Conservation (phyloP, 2,797 vertebrate genomes). For the Vultur gryphus region DNA sequence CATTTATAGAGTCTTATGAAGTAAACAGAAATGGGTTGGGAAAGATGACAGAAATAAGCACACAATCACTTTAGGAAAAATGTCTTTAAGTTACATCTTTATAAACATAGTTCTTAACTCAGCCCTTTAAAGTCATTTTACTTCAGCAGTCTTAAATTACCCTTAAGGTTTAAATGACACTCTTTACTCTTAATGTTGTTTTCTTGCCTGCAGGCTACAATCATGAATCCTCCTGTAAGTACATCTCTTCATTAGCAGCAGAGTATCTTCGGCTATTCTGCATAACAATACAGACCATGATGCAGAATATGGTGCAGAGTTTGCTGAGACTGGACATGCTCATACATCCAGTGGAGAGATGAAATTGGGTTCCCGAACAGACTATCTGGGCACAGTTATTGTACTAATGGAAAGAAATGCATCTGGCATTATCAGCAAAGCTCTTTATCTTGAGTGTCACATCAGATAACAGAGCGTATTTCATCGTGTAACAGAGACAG, state of each 20-base stretch:
- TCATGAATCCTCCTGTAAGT: not conserved
- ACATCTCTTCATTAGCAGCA: not conserved
- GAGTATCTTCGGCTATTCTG: not conserved
- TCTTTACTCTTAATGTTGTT: not conserved
- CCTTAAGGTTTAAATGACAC: not conserved
- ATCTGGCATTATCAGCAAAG: not conserved
- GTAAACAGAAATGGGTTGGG: not conserved
- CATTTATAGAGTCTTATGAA: not conserved
- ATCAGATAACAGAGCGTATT: not conserved
- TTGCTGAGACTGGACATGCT: not conserved
- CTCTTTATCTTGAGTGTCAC: not conserved
- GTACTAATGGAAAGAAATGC: not conserved
- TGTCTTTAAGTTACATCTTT: not conserved
- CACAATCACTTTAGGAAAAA: not conserved
- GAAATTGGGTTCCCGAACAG: not conserved
- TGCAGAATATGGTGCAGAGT: not conserved
- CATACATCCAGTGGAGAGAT: not conserved
- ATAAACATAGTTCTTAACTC: not conserved
- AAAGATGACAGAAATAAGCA: not conserved
- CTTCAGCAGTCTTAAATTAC: not conserved
- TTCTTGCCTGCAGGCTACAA: conserved; percentile 4
- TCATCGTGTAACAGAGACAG: not conserved
- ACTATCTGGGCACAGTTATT: not conserved
- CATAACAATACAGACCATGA: not conserved
- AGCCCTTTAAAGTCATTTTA: conserved; percentile 3